Base-by-base conservation (phyloP, 2,113 vertebrate species). In the Miniopterus natalensis region DNA sequence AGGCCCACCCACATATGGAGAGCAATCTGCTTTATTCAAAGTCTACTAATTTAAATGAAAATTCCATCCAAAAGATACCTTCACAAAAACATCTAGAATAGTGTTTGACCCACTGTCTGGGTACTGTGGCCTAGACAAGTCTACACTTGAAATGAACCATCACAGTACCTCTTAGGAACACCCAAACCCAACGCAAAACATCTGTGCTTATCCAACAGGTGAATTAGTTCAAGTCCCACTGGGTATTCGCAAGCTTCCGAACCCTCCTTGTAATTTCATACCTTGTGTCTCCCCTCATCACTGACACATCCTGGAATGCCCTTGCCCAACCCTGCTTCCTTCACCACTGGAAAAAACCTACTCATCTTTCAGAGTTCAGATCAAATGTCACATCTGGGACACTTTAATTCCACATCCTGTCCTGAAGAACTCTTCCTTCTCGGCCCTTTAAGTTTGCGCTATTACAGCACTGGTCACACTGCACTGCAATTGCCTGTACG, bases 311-410 rank as follows among this genome's bases (percentile, higher is more conserved):
- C 53, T 47, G 42, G 65, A 53, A 63, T 47, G 78, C 78, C 65
- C 53, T 86, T 92, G 36, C 49, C 70, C 80, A 86, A 36, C 51
- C 47, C 57, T 70, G 61, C 59, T 40, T 87, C 65, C 81, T 47
- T 47, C 63, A 1, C 36, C 77, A 9, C 36, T 92, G 95, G 96
- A 96, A 96, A 95, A 80, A 84, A 4, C 2, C 68, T 31, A 36
- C 92, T 96, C 92, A 45, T 53, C 94, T 97, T 96, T 95, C 95
- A 66, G 40, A 68, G 87, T 71, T 87, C 79, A 63, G 92, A 87
- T 97, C 79, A 27, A 59, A 49, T 95, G 88, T 93, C 93, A 71
- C 40, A 45, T 73, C 31, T 7, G 45, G 17, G 85, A 74, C 31
- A n/a, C 77, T 90, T 86, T 42, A 68, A 42, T 71, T 36, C 75